These are phyloP conservation scores for Ceriagrion tenellum DNA, from an alignment of 2,888 invertebrate species.

Conservation along the genomic window DNA sequence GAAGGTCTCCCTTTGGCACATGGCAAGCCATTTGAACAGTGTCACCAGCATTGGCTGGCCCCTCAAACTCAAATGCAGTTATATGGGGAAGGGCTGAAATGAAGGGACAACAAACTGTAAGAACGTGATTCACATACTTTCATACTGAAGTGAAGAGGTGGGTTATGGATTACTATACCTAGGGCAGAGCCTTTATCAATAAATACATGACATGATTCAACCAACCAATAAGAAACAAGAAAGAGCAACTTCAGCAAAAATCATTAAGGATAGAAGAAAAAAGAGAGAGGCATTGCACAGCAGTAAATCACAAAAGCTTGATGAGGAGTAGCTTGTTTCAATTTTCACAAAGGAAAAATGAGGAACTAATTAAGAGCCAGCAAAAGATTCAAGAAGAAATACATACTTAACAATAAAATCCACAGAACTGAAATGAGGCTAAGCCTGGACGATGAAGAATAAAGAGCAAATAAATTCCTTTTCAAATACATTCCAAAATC, in stretches of 20 bases:
- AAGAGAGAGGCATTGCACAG: neutral
- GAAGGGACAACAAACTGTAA: constrained; percentile 40
- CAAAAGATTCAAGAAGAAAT: too few species aligned
- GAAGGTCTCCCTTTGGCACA: constrained; percentile 76
- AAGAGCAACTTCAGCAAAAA: neutral
- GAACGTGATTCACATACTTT: neutral
- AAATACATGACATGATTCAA: neutral
- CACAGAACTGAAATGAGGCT: too few species aligned
- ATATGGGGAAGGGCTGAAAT: constrained; percentile 73
- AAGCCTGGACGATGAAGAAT: too few species aligned
- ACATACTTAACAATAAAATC: too few species aligned
- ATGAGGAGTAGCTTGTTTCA: neutral
- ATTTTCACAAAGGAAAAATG: neutral
- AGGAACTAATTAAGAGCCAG: neutral
- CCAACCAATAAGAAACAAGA: neutral
- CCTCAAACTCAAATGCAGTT: constrained; percentile 73
- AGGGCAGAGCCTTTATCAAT: neutral
- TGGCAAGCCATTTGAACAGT: constrained; percentile 68
- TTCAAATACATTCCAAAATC: too few species aligned
- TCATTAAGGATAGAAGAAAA: neutral
- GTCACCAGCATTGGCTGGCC: constrained; percentile 70
- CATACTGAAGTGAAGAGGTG: neutral
- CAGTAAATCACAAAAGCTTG: neutral
- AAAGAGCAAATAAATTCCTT: too few species aligned
- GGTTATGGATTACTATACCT: neutral